Conservation (phyloP, 1,140 invertebrate genomes). For the Acyrthosiphon pisum region DNA sequence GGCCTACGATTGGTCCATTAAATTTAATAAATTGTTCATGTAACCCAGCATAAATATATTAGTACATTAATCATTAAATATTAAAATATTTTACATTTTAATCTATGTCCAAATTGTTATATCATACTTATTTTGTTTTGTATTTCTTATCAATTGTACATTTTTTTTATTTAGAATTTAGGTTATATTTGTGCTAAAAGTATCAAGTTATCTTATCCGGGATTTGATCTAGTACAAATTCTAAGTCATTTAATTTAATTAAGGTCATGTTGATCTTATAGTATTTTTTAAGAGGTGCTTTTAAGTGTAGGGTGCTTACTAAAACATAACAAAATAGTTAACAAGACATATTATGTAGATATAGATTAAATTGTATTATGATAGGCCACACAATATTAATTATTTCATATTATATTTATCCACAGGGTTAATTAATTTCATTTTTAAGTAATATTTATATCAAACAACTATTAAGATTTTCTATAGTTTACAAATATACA, state of each 20-base stretch:
- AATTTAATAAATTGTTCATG: no score
- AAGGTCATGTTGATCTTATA: background rate
- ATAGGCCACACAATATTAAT: slow-evolving; percentile 1
- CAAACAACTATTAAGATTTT: background rate
- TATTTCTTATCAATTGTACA: background rate
- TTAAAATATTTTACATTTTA: background rate
- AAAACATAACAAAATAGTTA: background rate
- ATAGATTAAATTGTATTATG: slow-evolving; percentile 10
- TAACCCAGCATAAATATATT: background rate
- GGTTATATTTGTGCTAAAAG: background rate
- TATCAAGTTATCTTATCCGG: background rate
- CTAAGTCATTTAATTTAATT: background rate
- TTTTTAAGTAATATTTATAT: background rate
- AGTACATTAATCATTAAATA: background rate
- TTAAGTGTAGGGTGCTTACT: slow-evolving; percentile 29
- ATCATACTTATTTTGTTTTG: background rate
- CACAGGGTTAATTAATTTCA: slow-evolving; percentile 23
- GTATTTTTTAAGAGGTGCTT: slow-evolving; percentile 41
- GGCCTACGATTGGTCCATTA: no score
- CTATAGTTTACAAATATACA: background rate
- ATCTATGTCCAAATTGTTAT: background rate
- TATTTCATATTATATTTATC: slow-evolving; percentile 14
- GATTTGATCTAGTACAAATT: background rate
- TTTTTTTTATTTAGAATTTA: background rate
- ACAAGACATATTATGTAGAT: background rate